Percentiles rank a stretch among this genome's conserved stretches.
Conservation (phyloP, 2,888 invertebrate genomes). For the Tetragonula carbonaria region DNA sequence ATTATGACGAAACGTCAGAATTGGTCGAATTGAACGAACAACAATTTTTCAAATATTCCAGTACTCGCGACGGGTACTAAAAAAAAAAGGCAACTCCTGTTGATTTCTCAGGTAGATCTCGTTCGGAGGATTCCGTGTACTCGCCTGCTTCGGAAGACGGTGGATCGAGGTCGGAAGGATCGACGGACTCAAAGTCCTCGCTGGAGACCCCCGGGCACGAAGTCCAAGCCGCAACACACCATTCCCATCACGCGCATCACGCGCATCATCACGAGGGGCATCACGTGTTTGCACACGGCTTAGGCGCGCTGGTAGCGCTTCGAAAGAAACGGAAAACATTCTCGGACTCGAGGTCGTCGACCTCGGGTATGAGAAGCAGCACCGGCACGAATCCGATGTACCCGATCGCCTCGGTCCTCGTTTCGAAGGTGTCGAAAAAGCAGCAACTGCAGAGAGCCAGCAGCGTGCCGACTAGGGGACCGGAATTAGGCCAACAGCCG, state of each 20-base stretch:
- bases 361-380: constrained; percentile 84
- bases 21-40: not conserved
- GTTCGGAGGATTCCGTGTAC: constrained; percentile 94
- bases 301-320: constrained; percentile 88
- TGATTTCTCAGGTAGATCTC: constrained; percentile 82
- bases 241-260: constrained; percentile 69
- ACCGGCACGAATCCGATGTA: constrained; percentile 78
- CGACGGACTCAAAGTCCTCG: constrained; percentile 90
- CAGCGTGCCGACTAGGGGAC: constrained; percentile 88
- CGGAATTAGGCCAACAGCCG: constrained; percentile 82
- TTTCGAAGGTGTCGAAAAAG: constrained; percentile 73
- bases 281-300: constrained; percentile 76
- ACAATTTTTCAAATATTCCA: too few relatives aligned
- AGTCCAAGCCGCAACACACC: constrained; percentile 59
- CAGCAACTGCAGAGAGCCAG: constrained; percentile 89
- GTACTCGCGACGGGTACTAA: not conserved
- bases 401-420: constrained; percentile 63
- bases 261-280: constrained; percentile 77
- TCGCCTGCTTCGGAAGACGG: constrained; percentile 89
- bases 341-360: constrained; percentile 90
- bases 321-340: constrained; percentile 93
- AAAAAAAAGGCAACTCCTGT: not conserved
- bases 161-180: constrained; percentile 87
- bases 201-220: constrained; percentile 82
- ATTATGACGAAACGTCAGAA: not conserved